Conservation (phyloP, 2,888 invertebrate genomes). For the Philaethria dido region DNA sequence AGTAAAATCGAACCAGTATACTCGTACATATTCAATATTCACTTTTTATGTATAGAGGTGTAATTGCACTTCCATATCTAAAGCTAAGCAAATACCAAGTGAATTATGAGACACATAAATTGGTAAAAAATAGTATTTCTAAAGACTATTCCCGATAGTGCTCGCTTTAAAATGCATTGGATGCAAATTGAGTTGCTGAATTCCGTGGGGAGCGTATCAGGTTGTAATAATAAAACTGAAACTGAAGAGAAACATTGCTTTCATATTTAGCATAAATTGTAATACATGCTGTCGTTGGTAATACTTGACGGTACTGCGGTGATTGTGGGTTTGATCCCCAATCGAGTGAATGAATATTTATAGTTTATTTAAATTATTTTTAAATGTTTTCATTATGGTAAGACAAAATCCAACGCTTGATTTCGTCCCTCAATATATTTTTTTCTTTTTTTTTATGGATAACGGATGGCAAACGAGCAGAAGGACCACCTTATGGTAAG, state of each 20-base stretch:
- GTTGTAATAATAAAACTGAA: conserved; percentile 34
- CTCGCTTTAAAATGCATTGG: conserved; percentile 50
- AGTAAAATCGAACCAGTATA: not conserved
- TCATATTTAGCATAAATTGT: not conserved
- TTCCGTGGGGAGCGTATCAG: conserved; percentile 28
- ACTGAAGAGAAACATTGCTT: conserved; percentile 25
- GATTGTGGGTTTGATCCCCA: not conserved
- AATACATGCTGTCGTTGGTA: not conserved
- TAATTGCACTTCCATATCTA: conserved; percentile 1
- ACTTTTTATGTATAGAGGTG: not conserved
- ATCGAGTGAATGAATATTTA: no score
- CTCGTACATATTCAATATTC: no score
- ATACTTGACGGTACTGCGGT: not conserved
- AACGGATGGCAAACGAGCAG: no score
- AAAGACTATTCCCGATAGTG: conserved; percentile 14
- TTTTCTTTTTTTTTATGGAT: no score
- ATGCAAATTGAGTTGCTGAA: conserved; percentile 51
- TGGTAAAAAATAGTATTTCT: conserved; percentile 20
- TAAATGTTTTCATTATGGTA: no score
- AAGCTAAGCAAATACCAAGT: not conserved
- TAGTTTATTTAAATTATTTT: not conserved
- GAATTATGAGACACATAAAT: conserved; percentile 22
- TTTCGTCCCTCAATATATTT: no score
- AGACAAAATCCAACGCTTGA: no score
- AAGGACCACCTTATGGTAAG: no score